These are phyloP conservation scores for Heliconius nattereri DNA, from an alignment of 1,140 invertebrate genomes.

Conservation along the genomic window DNA sequence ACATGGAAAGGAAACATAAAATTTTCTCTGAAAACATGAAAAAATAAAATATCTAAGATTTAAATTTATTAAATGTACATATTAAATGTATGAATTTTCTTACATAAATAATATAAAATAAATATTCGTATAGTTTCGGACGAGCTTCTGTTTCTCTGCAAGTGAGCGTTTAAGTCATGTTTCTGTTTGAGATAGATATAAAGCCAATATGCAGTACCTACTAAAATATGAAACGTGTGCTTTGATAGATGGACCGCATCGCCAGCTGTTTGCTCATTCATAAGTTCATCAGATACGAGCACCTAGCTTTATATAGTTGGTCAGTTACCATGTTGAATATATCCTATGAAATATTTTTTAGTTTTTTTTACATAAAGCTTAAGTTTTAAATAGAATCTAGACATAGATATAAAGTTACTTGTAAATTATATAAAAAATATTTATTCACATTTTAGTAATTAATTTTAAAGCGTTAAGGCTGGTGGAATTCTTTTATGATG, in stretches of 20 bases:
- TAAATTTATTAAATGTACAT: too few species aligned
- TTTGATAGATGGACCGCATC: background rate
- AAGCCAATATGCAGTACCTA: background rate
- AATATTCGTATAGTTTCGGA: too few species aligned
- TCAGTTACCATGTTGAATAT: background rate
- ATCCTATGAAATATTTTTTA: background rate
- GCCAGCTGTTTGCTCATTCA: background rate
- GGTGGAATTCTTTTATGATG: background rate
- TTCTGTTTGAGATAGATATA: conserved; percentile 5
- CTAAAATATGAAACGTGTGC: background rate
- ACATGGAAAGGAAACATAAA: too few species aligned
- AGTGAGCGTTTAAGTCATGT: background rate
- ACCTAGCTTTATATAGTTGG: background rate
- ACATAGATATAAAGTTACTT: too few species aligned
- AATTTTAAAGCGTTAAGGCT: background rate
- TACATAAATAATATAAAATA: too few species aligned
- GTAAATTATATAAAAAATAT: too few species aligned
- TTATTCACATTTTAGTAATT: too few species aligned
- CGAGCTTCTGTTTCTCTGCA: background rate
- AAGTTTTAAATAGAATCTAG: too few species aligned
- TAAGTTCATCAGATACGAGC: background rate
- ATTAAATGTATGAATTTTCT: too few species aligned
- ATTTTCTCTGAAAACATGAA: too few species aligned
- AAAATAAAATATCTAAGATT: too few species aligned
- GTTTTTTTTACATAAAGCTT: too few species aligned